Conservation (phyloP, 2,888 invertebrate species). For the Escarpia spicata region DNA sequence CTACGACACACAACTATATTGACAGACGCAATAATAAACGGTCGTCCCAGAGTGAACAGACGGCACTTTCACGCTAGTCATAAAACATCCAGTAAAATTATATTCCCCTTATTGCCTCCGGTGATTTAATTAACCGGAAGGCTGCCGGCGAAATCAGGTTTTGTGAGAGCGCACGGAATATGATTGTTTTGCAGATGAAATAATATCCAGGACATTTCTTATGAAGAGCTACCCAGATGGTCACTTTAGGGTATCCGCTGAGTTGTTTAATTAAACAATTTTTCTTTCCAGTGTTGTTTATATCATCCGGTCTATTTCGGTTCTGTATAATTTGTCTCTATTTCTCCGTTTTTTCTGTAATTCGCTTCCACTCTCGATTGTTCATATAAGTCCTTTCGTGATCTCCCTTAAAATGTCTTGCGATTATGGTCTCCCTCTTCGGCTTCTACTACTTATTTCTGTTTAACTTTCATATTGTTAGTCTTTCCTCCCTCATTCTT, state of each 20-base stretch:
- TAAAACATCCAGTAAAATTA: conserved; percentile 9
- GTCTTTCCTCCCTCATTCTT: too few relatives aligned
- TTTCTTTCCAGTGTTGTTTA: too few relatives aligned
- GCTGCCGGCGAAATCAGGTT: not conserved
- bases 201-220: not conserved
- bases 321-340: too few relatives aligned
- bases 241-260: not conserved
- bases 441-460: too few relatives aligned
- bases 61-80: not conserved
- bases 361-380: too few relatives aligned
- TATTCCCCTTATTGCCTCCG: not conserved
- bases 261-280: too few relatives aligned
- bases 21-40: not conserved
- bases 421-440: too few relatives aligned
- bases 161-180: not conserved
- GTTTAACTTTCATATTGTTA: too few relatives aligned
- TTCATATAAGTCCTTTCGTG: too few relatives aligned
- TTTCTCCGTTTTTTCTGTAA: too few relatives aligned
- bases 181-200: conserved; percentile 5
- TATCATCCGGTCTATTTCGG: too few relatives aligned
- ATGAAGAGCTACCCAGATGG: not conserved
- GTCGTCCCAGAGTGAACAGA: not conserved
- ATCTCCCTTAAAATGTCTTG: too few relatives aligned
- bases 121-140: conserved; percentile 9
- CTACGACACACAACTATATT: not conserved